Evolutionary conservation across 1,140 invertebrate genomes (phyloP).

Genomic region (Neomicropteryx cornuta): DNA sequence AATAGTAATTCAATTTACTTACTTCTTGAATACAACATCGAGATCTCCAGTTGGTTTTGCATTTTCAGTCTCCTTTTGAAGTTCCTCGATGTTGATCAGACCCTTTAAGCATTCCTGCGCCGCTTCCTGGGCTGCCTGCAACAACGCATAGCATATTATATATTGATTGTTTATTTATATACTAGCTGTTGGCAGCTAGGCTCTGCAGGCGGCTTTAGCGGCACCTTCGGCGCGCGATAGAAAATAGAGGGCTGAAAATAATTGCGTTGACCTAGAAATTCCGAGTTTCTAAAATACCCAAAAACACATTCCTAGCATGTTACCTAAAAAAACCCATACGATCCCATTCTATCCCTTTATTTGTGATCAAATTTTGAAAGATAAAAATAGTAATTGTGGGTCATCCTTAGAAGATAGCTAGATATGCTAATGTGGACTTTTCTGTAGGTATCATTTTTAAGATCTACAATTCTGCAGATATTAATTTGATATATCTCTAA

Average conservation of each 20-base stretch:
- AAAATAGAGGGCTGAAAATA: not conserved
- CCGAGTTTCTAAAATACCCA: no score
- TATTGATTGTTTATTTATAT: not conserved
- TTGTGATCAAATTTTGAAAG: no score
- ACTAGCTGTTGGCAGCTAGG: not conserved
- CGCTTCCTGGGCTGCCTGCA: constrained; percentile 25
- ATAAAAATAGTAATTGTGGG: no score
- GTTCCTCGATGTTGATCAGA: constrained; percentile 28
- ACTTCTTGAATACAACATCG: constrained; percentile 40
- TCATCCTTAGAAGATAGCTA: no score
- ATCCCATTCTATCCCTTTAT: not conserved
- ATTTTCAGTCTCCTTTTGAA: constrained; percentile 40
- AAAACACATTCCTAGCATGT: no score
- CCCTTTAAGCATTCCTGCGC: constrained; percentile 27
- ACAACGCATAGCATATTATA: constrained; percentile 7
- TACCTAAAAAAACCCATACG: no score
- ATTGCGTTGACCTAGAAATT: no score
- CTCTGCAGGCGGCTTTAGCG: no score
- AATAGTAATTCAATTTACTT: no score
- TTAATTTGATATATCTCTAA: no score
- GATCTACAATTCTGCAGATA: not conserved
- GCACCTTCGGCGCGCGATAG: not conserved
- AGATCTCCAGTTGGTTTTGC: constrained; percentile 39
- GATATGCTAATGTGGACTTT: no score
- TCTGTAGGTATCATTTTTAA: no score